Evolutionary conservation across 2,888 invertebrate species (phyloP).

Genomic region (Pachymerium ferrugineum): DNA sequence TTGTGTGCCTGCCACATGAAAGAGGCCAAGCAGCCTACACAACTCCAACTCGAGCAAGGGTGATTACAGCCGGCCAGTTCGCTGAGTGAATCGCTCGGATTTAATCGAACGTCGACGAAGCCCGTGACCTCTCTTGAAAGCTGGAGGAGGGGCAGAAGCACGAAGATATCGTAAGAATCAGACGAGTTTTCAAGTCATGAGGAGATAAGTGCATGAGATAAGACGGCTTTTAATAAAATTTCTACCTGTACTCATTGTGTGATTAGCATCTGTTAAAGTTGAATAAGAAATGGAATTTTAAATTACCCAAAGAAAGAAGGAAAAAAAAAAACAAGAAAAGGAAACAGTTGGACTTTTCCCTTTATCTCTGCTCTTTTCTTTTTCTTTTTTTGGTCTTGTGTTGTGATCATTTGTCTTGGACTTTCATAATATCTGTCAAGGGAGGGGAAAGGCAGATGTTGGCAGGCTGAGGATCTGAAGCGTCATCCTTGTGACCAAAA

Average conservation of each 20-base stretch:
- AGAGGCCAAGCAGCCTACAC: constrained; percentile 16
- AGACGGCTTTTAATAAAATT: constrained; percentile 18
- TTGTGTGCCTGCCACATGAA: constrained; percentile 7
- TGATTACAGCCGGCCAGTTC: constrained; percentile 19
- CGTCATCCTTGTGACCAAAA: constrained; percentile 11
- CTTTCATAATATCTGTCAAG: constrained; percentile 20
- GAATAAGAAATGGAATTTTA: constrained; percentile 3
- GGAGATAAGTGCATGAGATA: constrained; percentile 19
- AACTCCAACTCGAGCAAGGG: constrained; percentile 3
- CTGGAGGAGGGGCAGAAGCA: not conserved
- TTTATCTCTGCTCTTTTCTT: not conserved
- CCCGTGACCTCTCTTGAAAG: constrained; percentile 5
- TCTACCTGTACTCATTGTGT: not conserved
- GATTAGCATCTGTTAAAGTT: constrained; percentile 1
- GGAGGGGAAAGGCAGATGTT: constrained; percentile 4
- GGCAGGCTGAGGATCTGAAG: not conserved
- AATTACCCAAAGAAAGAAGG: too few relatives aligned
- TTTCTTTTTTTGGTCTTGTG: not conserved
- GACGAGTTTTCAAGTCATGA: not conserved
- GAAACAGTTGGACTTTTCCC: not conserved
- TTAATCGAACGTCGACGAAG: constrained; percentile 23
- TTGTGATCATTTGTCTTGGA: constrained; percentile 10
- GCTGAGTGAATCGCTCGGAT: constrained; percentile 19
- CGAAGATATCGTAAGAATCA: not conserved
- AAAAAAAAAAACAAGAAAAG: not conserved